Evolutionary conservation across 2,797 vertebrate species (phyloP).

Genomic region (Prunella strophiata): DNA sequence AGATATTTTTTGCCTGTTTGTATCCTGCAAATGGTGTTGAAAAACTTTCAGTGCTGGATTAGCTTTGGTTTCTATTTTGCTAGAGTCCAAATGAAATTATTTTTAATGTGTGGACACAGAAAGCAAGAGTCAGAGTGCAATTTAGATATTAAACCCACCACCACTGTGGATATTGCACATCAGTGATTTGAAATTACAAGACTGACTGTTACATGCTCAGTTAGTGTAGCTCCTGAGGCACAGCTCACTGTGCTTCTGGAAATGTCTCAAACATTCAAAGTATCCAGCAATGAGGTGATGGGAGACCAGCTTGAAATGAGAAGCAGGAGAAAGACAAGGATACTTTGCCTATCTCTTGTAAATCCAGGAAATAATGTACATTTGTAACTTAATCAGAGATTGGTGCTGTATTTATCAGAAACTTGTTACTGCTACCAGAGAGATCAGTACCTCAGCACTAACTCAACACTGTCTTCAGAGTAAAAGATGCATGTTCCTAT

Average conservation of each 20-base stretch:
- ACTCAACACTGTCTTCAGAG: background rate
- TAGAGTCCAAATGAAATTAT: background rate
- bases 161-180: background rate
- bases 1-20: background rate
- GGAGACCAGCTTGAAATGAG: background rate
- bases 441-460: background rate
- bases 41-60: background rate
- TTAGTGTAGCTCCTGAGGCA: background rate
- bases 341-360: background rate
- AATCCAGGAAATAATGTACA: background rate
- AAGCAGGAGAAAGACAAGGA: background rate
- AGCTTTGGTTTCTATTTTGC: background rate
- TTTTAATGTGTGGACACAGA: background rate
- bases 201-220: background rate
- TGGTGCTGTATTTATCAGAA: background rate
- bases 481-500: background rate
- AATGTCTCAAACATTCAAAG: background rate
- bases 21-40: background rate
- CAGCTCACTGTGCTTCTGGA: background rate
- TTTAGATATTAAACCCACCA: background rate
- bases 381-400: background rate
- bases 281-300: background rate
- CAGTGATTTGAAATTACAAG: background rate
- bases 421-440: background rate
- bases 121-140: background rate